Evolutionary conservation across 2,113 vertebrate species (phyloP).

Genomic region (Labeo catla): DNA sequence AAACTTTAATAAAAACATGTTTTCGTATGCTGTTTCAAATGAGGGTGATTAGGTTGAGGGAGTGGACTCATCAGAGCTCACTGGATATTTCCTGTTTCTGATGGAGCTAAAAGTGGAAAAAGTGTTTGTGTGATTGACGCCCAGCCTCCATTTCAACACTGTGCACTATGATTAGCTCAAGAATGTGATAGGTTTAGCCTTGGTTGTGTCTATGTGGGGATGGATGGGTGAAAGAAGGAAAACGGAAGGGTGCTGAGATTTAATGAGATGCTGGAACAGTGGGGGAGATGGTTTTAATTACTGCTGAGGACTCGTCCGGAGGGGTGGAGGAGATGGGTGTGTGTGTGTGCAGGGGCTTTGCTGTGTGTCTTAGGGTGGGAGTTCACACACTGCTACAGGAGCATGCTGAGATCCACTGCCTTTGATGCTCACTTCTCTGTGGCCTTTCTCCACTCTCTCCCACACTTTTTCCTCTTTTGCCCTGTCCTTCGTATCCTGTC

Average conservation of each 20-base stretch:
- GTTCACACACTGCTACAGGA: conserved; percentile 91
- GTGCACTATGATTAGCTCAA: conserved; percentile 57
- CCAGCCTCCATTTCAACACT: conserved; percentile 30
- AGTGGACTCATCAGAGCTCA: conserved; percentile 1
- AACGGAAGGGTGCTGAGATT: conserved; percentile 84
- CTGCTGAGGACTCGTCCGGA: conserved; percentile 85
- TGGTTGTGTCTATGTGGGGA: conserved; percentile 74
- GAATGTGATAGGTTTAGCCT: conserved; percentile 62
- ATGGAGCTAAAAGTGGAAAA: conserved; percentile 20
- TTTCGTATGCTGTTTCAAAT: neutral
- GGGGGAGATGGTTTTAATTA: conserved; percentile 98
- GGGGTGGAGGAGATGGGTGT: conserved; percentile 53
- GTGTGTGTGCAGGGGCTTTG: conserved; percentile 38
- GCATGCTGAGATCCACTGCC: conserved; percentile 91
- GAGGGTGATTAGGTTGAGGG: neutral
- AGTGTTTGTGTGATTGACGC: conserved; percentile 21
- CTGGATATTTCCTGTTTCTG: conserved; percentile 21
- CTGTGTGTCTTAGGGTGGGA: conserved; percentile 93
- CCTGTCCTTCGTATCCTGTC: conserved; percentile 45
- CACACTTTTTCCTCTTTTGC: conserved; percentile 1
- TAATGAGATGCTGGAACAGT: conserved; percentile 96
- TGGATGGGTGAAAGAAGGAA: conserved; percentile 78
- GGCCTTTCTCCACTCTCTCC: conserved; percentile 58
- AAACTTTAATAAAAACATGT: neutral
- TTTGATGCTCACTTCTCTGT: conserved; percentile 92